Base-by-base conservation (phyloP, 2,888 invertebrate genomes). In the Pandemis corylana region DNA sequence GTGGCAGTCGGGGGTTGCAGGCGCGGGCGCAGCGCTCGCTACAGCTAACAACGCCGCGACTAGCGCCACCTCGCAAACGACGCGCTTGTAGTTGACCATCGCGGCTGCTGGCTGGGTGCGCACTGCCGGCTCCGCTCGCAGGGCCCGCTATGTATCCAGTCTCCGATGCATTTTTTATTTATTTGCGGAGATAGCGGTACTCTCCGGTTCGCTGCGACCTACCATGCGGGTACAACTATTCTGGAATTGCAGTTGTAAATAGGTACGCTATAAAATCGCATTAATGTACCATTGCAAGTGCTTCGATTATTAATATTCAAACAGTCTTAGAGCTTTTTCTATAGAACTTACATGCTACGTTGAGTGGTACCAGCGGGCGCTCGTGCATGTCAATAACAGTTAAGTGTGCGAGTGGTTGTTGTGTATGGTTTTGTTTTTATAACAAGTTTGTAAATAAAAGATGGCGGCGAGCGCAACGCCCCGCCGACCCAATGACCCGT, bases 131-230 rank as follows among this genome's bases (percentile, higher is more conserved):
- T 80, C 82, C 84, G 84, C 82, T 82, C 82, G 84, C 85, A 81
- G 85, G 84, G 82, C 82, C 90, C 89, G 89, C 91, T 92, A 87
- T 93, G 93, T 91, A 87, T 81, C 87, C 89, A 81, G 84, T 89
- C 91, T 84, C 88, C 85, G 86, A 80, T 91, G 92, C 92, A 92
- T 93, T 93, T 93, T 92, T 93, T 94, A 94, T 94, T 93, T 94
- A 93, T 93, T 93, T 85, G 88, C 90, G 81, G 86, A 91, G 90
- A 93, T 94, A 94, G 94, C 94, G 94, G 94, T 94, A 93, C 89
- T 83, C 83, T 84, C 84, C 84, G 87, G 85, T 78, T 81, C 82
- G 80, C 77, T 81, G 81, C 82, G 82, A 83, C 82, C 67, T 71
- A 73, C 72, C 72, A 71, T 56, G 62, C 68, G n/a, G 44, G 68